Evolutionary conservation across 2,888 invertebrate species (phyloP).

Genomic region (Agrilus biguttatus): DNA sequence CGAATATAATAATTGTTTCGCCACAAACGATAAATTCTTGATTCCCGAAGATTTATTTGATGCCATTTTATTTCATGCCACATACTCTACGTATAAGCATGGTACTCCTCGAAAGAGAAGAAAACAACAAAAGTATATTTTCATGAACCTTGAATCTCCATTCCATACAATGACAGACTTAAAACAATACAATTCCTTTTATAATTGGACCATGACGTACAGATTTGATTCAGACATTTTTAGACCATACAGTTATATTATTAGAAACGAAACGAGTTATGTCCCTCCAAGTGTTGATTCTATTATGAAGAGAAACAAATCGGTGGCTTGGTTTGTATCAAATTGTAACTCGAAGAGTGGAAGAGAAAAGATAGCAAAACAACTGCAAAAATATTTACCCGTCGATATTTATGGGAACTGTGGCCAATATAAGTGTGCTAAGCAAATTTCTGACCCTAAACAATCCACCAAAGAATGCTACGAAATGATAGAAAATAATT

Average conservation of each 20-base stretch:
- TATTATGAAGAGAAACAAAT: constrained; percentile 27
- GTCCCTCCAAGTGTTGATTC: constrained; percentile 9
- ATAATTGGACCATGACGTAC: constrained; percentile 43
- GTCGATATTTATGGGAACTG: constrained; percentile 52
- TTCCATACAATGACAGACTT: constrained; percentile 11
- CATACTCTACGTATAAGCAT: constrained; percentile 8
- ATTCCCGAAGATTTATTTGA: constrained; percentile 32
- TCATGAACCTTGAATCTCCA: constrained; percentile 34
- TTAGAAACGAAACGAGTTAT: constrained; percentile 10
- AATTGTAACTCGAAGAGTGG: constrained; percentile 34
- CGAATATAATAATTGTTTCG: constrained; percentile 30
- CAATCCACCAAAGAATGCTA: constrained; percentile 28
- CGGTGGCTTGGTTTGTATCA: constrained; percentile 41
- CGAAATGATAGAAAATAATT: constrained; percentile 29
- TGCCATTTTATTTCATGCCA: constrained; percentile 38
- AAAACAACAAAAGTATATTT: constrained; percentile 34
- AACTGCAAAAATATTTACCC: constrained; percentile 39
- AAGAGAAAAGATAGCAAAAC: constrained; percentile 30
- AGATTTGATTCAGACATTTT: constrained; percentile 28
- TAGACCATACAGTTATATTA: constrained; percentile 25
- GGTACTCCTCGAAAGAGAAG: constrained; percentile 27
- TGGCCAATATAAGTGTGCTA: constrained; percentile 29
- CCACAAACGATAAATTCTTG: constrained; percentile 26
- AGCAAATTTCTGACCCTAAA: constrained; percentile 26
- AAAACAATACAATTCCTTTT: constrained; percentile 28